A percentile compares a stretch with the other conserved stretches of the same genome.
Evolutionary conservation across 2,113 vertebrate species (phyloP).

Genomic region (Mirza zaza): DNA sequence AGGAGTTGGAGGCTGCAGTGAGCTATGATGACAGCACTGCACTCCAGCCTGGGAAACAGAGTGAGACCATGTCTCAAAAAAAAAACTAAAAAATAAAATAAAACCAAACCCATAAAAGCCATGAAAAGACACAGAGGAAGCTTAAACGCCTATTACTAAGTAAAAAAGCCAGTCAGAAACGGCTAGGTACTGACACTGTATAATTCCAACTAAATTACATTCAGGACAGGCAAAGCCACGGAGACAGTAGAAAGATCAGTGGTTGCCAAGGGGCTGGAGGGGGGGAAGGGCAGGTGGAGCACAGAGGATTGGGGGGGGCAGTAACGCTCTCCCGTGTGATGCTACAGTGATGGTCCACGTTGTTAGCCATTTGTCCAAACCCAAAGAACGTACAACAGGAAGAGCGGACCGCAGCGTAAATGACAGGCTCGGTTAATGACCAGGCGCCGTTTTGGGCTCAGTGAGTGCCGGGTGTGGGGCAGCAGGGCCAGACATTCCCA

Average conservation of each 20-base stretch:
- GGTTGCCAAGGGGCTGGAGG: background rate
- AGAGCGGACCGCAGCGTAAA: background rate
- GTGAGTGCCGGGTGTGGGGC: fast-evolving
- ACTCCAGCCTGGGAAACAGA: too few species aligned
- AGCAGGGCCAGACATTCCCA: background rate
- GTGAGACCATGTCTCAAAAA: too few species aligned
- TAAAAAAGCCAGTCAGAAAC: background rate
- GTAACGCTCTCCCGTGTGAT: fast-evolving
- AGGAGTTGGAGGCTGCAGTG: too few species aligned
- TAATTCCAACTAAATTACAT: fast-evolving
- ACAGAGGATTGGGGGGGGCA: fast-evolving
- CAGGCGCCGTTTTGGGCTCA: fast-evolving
- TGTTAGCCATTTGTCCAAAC: background rate
- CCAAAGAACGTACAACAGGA: background rate
- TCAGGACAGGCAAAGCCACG: background rate
- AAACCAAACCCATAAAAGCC: background rate
- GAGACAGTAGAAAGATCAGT: background rate
- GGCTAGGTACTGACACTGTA: fast-evolving
- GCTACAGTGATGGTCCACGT: fast-evolving
- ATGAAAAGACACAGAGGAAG: background rate
- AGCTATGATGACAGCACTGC: too few species aligned
- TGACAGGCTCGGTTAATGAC: fast-evolving
- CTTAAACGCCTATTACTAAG: background rate
- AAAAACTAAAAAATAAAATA: too few species aligned
- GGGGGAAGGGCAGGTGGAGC: fast-evolving